Percentiles rank a stretch among this genome's conserved stretches.
Evolutionary conservation across 2,888 invertebrate species (phyloP).

Genomic region (Oligia strigilis): DNA sequence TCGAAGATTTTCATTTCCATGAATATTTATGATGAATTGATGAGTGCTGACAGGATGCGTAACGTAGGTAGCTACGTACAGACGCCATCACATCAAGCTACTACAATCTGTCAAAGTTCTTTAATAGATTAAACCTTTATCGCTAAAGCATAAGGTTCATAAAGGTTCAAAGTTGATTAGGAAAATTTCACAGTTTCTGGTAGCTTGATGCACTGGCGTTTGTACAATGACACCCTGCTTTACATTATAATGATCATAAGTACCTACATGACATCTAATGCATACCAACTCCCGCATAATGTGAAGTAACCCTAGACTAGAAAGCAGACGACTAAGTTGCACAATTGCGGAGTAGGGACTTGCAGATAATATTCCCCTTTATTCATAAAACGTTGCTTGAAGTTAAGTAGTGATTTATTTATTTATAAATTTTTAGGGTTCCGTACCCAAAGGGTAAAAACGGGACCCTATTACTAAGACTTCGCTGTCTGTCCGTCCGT

Average conservation of each 20-base stretch:
- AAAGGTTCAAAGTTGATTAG: too few relatives aligned
- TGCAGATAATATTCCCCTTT: not conserved
- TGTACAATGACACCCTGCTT: slow-evolving; percentile 1
- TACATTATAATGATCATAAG: slow-evolving; percentile 20
- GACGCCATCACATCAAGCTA: too few relatives aligned
- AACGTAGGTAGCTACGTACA: not conserved
- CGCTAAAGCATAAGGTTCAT: too few relatives aligned
- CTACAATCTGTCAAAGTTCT: too few relatives aligned
- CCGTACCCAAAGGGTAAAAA: too few relatives aligned
- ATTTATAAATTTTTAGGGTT: too few relatives aligned
- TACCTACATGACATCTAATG: not conserved
- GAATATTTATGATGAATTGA: slow-evolving; percentile 38
- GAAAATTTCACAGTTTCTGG: too few relatives aligned
- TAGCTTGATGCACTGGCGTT: too few relatives aligned
- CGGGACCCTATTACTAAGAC: too few relatives aligned
- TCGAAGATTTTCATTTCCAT: slow-evolving; percentile 3
- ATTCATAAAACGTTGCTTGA: not conserved
- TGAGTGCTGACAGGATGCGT: slow-evolving; percentile 15
- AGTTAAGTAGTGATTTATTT: too few relatives aligned
- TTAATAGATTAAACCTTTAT: too few relatives aligned
- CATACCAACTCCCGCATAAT: not conserved
- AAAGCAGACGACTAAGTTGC: slow-evolving; percentile 31
- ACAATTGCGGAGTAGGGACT: not conserved
- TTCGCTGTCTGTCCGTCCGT: too few relatives aligned
- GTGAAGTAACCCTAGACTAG: not conserved